Evolutionary conservation across 35 echinoderm and acorn worm species (phyloP), one percentile per base, ranked within the genome.

Genomic region (Patiria miniata): DNA sequence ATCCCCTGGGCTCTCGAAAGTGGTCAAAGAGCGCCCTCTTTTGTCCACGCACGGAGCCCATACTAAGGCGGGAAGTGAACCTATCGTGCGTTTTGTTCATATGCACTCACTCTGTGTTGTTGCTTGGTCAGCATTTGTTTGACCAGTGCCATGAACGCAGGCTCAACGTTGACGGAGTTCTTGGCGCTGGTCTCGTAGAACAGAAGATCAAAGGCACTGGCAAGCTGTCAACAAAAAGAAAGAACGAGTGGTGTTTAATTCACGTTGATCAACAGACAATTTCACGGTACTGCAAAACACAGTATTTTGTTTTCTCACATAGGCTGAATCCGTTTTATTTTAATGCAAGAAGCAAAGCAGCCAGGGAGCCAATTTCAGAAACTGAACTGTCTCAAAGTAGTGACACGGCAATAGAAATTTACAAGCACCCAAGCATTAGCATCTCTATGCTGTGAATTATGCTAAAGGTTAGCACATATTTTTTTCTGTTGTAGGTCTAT

Each of bases 151-250:
- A 81, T 80, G 37, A 89, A 89, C 7, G 79, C 87, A 7, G 78
- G 78, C 39, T 89, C 87, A 14, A 89, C 87, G 23, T 89, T 89
- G 17, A 81, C 78, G 42, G 78, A 79, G 1, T 59, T 79, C 55
- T 89, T 89, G 5, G 87, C 87, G 65, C 87, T 89, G 38, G 87
- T 80, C 57, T 89, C 87, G 61, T 81, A 81, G 79, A 81, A 83
- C 30, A 79, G 78, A 2, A 89, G 81, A 39, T 89, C 79, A 83
- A 89, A 89, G 26, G 87, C 55, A 73, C 79, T 80, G 40, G 87
- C 78, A n/a, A 89, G 53, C 87, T 89, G 87, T 23, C 32, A 39
- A 14, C 29, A 22, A 80, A 44, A 81, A 51, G 40, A 7, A 79
- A 39, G 32, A 34, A 86, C 19, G 76, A 44, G n/a, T 7, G 7